phyloP scores from a whole-genome alignment of 1,140 invertebrate genomes.

The Nymphalis io region DNA sequence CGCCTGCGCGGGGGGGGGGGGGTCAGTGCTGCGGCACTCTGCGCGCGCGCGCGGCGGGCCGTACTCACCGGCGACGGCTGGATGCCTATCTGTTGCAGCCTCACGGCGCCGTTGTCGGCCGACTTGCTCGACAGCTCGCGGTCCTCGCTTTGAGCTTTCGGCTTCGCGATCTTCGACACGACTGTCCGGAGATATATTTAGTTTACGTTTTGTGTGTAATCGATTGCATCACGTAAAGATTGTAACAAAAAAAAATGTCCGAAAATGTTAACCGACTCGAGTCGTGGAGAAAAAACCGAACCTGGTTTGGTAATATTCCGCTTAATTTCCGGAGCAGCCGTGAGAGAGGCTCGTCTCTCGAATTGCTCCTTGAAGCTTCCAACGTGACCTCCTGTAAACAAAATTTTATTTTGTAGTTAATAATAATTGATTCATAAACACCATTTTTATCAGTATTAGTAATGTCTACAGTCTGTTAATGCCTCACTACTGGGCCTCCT shows the following conservation, averaged over 20 bases:
- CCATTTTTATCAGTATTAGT: no score
- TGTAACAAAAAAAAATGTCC: no score
- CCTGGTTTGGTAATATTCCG: conserved; percentile 67
- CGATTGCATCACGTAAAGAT: no score
- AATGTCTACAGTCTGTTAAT: no score
- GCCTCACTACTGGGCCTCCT: no score
- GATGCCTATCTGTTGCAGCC: conserved; percentile 77
- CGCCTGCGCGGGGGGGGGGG: conserved; percentile 18
- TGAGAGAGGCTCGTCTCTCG: conserved; percentile 87
- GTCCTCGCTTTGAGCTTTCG: conserved; percentile 78
- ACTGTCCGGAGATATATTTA: conserved; percentile 36
- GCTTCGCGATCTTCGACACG: conserved; percentile 72
- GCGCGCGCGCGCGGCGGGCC: no score
- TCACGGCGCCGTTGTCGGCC: conserved; percentile 60
- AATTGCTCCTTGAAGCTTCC: conserved; percentile 92
- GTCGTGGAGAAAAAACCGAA: conserved; percentile 21
- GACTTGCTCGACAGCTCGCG: conserved; percentile 64
- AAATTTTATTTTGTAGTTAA: neutral
- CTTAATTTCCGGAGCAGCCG: conserved; percentile 72
- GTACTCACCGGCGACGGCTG: conserved; percentile 72
- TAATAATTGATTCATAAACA: no score
- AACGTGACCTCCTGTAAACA: conserved; percentile 84
- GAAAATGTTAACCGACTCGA: neutral
- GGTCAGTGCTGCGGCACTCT: no score
- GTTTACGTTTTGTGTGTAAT: no score